Evolutionary conservation across 2,797 vertebrate species (phyloP), one percentile per base, ranked within the genome.

Genomic region (Manis javanica): DNA sequence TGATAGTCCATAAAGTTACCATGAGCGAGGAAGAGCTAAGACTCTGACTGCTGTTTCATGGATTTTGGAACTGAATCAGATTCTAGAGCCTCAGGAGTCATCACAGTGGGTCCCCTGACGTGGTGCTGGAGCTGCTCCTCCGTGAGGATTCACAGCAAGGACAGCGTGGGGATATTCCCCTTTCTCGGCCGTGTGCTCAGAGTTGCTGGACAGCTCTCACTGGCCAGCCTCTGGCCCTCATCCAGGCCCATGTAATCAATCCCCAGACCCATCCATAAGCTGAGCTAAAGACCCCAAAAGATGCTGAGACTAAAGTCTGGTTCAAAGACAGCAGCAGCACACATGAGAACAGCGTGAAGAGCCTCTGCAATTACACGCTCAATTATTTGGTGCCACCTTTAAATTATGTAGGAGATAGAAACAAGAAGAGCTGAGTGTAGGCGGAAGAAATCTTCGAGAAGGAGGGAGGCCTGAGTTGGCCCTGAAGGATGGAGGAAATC

Each of bases 1-100:
- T 63, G 91, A 89, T 15, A 66, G 72, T 82, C 90, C 31, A 49
- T 92, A 75, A 96, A 95, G 83, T 96, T 85, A 42, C 31, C 72
- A 42, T 11, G 59, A 95, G 46, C 87, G 59, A 82, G 49, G 64
- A 49, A 49, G 49, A 64, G 24, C 93, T 55, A 71, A 66, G 74
- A 77, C 61, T 88, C 46, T 4, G 19, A 75, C 42, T 42, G 42
- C 79, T 53, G 37, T 71, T 83, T 78, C 82, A 71, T 31, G 51
- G 93, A 26, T 66, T 84, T 79, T 83, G 91, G 94, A 64, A 87
- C 31, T 42, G 68, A 46, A 79, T 77, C 85, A 42, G 79, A 81
- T 90, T 71, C 74, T 71, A 51, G 96, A 84, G 24, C 74, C 78
- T 55, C 72, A 15, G 0, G 75, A 71, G 57, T 55, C 39, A 0